Conservation (phyloP, 1,140 invertebrate species). For the Drosophila eugracilis region DNA sequence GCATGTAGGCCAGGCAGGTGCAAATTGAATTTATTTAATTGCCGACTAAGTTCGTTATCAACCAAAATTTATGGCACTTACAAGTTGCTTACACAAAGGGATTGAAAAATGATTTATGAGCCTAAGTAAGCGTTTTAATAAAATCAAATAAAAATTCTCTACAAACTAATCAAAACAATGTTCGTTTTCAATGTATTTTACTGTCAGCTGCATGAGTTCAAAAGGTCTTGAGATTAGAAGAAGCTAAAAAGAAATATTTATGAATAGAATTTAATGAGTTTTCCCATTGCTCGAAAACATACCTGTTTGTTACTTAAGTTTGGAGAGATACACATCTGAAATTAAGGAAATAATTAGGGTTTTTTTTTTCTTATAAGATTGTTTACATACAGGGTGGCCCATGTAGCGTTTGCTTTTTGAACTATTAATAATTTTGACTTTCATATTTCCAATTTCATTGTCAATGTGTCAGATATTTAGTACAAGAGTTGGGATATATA, state of each 20-base stretch:
- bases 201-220: not conserved
- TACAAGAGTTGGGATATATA: too few species aligned
- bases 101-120: slow-evolving; percentile 8
- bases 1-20: slow-evolving; percentile 9
- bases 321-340: not conserved
- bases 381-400: too few species aligned
- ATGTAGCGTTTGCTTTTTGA: too few species aligned
- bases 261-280: not conserved
- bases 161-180: not conserved
- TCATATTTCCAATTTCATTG: too few species aligned
- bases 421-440: too few species aligned
- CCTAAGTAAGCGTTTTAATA: too few species aligned
- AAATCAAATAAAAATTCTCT: too few species aligned
- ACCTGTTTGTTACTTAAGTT: not conserved
- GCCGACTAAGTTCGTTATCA: not conserved
- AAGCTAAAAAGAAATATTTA: not conserved
- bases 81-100: not conserved
- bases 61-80: not conserved
- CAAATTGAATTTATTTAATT: slow-evolving; percentile 40
- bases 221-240: not conserved
- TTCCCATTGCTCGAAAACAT: not conserved
- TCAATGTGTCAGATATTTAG: too few species aligned
- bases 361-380: too few species aligned
- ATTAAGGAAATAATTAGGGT: not conserved
- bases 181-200: not conserved